A percentile compares a stretch with the other conserved stretches of the same genome.
phyloP scores from a whole-genome alignment of 2,113 vertebrate genomes.

The Penelope pileata region DNA sequence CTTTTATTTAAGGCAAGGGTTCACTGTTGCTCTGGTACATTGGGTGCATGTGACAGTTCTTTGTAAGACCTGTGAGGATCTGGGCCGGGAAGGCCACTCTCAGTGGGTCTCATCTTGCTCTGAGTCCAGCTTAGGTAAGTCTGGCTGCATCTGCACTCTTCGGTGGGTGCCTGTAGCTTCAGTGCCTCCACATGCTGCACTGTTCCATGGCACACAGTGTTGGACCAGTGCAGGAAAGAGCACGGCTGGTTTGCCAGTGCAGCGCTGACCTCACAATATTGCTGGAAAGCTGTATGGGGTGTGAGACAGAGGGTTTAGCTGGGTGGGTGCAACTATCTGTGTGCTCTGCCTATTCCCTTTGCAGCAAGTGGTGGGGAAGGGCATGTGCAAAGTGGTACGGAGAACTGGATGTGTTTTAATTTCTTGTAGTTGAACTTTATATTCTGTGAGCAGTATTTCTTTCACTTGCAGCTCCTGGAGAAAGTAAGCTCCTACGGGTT shows the following conservation, averaged over 20 bases:
- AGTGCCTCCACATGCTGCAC: not conserved
- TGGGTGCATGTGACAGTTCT: not conserved
- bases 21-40: not conserved
- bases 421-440: not conserved
- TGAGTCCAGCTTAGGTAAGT: conserved; percentile 45
- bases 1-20: not conserved
- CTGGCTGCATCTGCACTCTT: not conserved
- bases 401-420: not conserved
- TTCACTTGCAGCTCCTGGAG: not conserved
- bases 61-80: not conserved
- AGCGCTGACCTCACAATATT: not conserved
- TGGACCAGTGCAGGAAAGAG: not conserved
- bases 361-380: accelerated
- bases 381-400: accelerated
- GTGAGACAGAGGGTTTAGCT: not conserved
- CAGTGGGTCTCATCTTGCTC: not conserved
- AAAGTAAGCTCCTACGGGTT: not conserved
- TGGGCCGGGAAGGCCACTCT: not conserved
- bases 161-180: not conserved
- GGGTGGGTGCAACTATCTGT: not conserved
- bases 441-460: not conserved
- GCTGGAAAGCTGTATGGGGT: not conserved
- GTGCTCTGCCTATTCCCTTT: not conserved
- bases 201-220: not conserved
- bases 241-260: not conserved